Conservation (phyloP, 1,140 invertebrate species). For the Sitodiplosis mosellana region DNA sequence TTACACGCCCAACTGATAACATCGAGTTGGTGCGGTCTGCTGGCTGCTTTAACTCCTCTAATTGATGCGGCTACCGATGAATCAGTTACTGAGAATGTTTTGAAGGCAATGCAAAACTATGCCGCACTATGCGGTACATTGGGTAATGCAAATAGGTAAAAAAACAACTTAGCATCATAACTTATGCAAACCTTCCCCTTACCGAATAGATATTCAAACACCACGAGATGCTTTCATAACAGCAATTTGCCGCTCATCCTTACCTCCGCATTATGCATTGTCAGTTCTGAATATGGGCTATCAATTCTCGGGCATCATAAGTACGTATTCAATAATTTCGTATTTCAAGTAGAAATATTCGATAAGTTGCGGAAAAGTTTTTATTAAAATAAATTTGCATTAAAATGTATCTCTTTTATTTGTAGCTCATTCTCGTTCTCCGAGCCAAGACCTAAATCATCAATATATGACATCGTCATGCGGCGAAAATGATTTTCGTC, state of each 20-base stretch:
- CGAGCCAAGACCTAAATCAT: constrained; percentile 28
- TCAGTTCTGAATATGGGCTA: constrained; percentile 43
- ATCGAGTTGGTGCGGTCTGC: constrained; percentile 87
- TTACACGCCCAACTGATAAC: constrained; percentile 65
- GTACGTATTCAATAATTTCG: too few species aligned
- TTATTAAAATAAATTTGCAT: constrained; percentile 1
- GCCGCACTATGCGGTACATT: constrained; percentile 60
- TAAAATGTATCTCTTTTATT: constrained; percentile 1
- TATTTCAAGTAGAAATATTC: too few species aligned
- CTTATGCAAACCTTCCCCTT: too few species aligned
- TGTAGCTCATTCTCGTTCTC: constrained; percentile 19
- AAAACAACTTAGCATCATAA: too few species aligned
- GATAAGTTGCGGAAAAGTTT: too few species aligned
- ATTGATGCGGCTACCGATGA: constrained; percentile 94
- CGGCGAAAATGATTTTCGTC: constrained; percentile 44
- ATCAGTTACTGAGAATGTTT: constrained; percentile 65
- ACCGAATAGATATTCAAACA: constrained; percentile 29
- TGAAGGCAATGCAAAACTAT: constrained; percentile 79
- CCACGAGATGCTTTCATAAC: constrained; percentile 85
- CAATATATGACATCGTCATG: constrained; percentile 36
- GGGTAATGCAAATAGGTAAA: constrained; percentile 12
- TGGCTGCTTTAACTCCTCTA: constrained; percentile 76
- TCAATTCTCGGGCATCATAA: constrained; percentile 19
- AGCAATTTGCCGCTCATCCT: constrained; percentile 80
- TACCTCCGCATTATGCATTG: constrained; percentile 88